These are phyloP conservation scores for Corythoichthys intestinalis DNA, from an alignment of 2,113 vertebrate genomes.

Conservation along the genomic window DNA sequence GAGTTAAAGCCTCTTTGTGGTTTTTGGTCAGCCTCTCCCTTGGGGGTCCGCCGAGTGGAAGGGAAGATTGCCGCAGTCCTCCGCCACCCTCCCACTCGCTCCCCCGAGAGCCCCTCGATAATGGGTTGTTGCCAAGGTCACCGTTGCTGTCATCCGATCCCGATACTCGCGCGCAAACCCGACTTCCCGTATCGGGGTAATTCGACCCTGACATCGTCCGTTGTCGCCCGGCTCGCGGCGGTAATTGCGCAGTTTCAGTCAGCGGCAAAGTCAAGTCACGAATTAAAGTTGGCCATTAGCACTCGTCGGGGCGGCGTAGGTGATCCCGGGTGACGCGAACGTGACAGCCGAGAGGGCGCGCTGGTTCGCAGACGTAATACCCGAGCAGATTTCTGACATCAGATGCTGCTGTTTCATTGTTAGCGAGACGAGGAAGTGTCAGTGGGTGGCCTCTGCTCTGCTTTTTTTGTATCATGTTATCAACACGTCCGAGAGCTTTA, in stretches of 20 bases:
- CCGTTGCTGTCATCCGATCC: conserved; percentile 38
- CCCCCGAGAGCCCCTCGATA: conserved; percentile 13
- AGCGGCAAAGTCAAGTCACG: conserved; percentile 21
- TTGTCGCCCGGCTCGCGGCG: conserved; percentile 6
- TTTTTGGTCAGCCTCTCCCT: not conserved
- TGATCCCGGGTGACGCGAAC: conserved; percentile 17
- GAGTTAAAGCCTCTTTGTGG: conserved; percentile 17
- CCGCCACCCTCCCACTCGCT: not conserved
- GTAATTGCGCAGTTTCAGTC: conserved; percentile 8
- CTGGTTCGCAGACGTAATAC: not conserved
- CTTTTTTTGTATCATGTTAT: not conserved
- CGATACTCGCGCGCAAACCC: conserved; percentile 7
- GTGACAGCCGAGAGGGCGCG: not conserved
- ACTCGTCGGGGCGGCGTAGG: conserved; percentile 1
- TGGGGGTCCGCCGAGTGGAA: not conserved
- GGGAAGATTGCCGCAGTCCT: conserved; percentile 9
- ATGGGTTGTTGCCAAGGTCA: conserved; percentile 59
- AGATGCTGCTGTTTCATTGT: not conserved
- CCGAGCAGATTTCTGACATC: not conserved
- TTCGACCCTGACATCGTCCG: conserved; percentile 43
- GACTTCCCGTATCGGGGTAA: conserved; percentile 16
- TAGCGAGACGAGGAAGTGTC: not conserved
- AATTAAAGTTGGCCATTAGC: conserved; percentile 27
- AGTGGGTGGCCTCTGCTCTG: not conserved
- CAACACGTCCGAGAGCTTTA: conserved; percentile 11